phyloP scores from a whole-genome alignment of 2,113 vertebrate species.

The Xerus inauris region DNA sequence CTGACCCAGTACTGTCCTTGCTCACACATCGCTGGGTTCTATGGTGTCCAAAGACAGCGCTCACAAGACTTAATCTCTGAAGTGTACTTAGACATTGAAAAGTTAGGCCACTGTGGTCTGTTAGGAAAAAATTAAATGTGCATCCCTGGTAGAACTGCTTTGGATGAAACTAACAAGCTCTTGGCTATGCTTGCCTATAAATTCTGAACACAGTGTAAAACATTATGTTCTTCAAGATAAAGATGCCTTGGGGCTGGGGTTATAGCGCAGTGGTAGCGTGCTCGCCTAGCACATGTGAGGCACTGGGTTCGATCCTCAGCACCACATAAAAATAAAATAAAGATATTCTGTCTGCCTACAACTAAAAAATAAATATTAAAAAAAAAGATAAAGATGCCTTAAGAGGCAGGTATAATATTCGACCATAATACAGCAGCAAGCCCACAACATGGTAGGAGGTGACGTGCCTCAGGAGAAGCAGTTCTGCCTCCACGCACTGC shows the following conservation, averaged over 20 bases:
- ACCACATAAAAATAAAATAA: no score
- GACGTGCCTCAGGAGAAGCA: accelerated
- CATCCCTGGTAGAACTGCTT: not conserved
- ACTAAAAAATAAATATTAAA: no score
- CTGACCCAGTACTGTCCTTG: not conserved
- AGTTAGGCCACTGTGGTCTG: not conserved
- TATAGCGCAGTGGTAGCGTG: no score
- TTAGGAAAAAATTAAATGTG: not conserved
- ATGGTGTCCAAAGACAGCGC: accelerated
- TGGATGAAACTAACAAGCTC: not conserved
- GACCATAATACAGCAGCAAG: accelerated
- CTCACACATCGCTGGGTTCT: no score
- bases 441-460: accelerated
- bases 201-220: not conserved
- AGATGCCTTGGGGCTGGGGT: no score
- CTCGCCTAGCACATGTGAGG: no score
- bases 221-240: not conserved
- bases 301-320: no score
- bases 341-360: no score
- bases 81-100: not conserved
- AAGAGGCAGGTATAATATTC: not conserved
- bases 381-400: not conserved
- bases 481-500: accelerated
- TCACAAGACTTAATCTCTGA: not conserved
- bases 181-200: not conserved